Evolutionary conservation across 1,140 invertebrate genomes (phyloP), one percentile per base, ranked within the genome.

Genomic region (Adelges cooleyi): DNA sequence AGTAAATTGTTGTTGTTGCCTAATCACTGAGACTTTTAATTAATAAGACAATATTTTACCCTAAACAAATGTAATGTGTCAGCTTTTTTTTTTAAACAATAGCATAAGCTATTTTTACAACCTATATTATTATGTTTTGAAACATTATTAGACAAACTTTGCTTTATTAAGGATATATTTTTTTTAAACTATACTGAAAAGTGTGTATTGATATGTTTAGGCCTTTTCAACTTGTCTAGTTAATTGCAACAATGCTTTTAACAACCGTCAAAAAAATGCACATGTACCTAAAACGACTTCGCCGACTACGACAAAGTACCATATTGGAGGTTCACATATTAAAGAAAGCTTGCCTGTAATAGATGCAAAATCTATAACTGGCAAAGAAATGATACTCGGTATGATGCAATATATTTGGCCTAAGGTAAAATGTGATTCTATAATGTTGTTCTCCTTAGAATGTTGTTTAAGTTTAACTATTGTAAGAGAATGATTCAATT

Each of bases 351-450:
- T 62, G 17, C n/a, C 56, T 1, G 18, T 48, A 22, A 33, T 62
- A 46, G 56, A 62, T 29, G 11, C 42, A 8, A 62, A 46, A 1
- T 25, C 17, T 48, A 9, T 95, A 18, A 84, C 83, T 2, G 82
- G 83, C 18, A 74, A 75, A 68, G 84, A 95, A 70, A 95, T 99
- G 85, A 72, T 96, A 2, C 81, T 81, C 69, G 84, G 85, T 49
- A 94, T 99, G 89, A 73, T 93, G 69, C 78, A 81, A 44, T 95
- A 98, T 78, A 89, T 98, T 66, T 99, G 96, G 96, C 96, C 96
- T 27, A 87, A 88, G 79, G 87, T 86, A 78, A 59, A 73, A 75
- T 25, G 52, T 33, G 17, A n/a, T 15, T 20, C 18, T 51, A 51
- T 13, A 15, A 20, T 8, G 15, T 17, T 1, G 18, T 44, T 11